phyloP scores from a whole-genome alignment of 2,113 vertebrate species.

The Epinephelus fuscoguttatus region DNA sequence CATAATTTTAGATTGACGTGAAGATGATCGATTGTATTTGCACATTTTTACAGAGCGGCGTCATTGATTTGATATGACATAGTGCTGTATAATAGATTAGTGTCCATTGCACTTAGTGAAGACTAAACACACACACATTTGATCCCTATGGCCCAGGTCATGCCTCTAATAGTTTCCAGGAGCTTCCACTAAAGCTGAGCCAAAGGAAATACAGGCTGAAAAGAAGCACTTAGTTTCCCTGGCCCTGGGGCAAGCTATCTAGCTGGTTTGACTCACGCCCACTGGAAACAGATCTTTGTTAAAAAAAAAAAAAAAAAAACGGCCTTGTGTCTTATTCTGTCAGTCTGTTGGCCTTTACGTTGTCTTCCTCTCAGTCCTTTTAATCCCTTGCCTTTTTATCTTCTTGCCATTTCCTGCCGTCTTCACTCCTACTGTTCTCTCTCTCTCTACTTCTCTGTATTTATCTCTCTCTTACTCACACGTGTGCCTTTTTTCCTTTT shows the following conservation, averaged over 20 bases:
- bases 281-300: slow-evolving; percentile 30
- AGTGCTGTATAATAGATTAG: slow-evolving; percentile 17
- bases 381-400: slow-evolving; percentile 37
- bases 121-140: slow-evolving; percentile 26
- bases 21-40: slow-evolving; percentile 25
- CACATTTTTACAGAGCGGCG: not conserved
- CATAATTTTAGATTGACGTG: slow-evolving; percentile 14
- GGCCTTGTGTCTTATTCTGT: slow-evolving; percentile 31
- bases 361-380: slow-evolving; percentile 20
- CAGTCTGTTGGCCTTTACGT: slow-evolving; percentile 33
- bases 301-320: slow-evolving; percentile 14
- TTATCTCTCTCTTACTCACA: slow-evolving; percentile 6
- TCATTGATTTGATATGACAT: slow-evolving; percentile 46
- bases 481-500: not conserved
- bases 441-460: not conserved
- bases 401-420: slow-evolving; percentile 15
- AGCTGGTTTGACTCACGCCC: slow-evolving; percentile 41
- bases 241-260: slow-evolving; percentile 43
- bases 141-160: slow-evolving; percentile 41
- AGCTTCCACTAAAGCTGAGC: slow-evolving; percentile 63
- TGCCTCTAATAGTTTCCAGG: slow-evolving; percentile 71
- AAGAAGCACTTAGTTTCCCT: slow-evolving; percentile 56
- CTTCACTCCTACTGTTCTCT: slow-evolving; percentile 5
- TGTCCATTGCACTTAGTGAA: slow-evolving; percentile 39
- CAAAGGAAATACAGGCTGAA: slow-evolving; percentile 71